These are phyloP conservation scores for Nesidiocoris tenuis DNA, from an alignment of 2,888 invertebrate species.

Conservation along the genomic window DNA sequence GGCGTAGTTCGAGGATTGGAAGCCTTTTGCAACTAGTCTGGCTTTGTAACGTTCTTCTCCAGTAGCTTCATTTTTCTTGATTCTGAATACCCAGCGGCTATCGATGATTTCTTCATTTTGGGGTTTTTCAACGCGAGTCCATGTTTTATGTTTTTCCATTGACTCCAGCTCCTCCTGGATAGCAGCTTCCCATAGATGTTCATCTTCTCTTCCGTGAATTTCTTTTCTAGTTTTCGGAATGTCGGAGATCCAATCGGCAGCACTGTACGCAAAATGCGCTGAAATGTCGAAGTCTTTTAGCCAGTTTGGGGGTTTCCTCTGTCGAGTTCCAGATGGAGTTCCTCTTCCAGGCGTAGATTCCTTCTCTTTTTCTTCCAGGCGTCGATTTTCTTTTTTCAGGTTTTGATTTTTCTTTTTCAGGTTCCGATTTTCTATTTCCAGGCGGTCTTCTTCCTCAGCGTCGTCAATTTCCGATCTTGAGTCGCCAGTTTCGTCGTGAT, in stretches of 20 bases:
- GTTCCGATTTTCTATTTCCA: too few relatives aligned
- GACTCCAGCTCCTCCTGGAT: constrained; percentile 27
- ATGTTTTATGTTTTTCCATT: constrained; percentile 23
- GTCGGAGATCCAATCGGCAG: constrained; percentile 2
- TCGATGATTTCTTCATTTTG: constrained; percentile 7
- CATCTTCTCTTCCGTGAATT: too few relatives aligned
- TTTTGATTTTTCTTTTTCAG: too few relatives aligned
- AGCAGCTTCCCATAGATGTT: too few relatives aligned
- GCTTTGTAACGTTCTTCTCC: constrained; percentile 28
- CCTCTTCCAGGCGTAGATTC: too few relatives aligned
- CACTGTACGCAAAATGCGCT: constrained; percentile 12
- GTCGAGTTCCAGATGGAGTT: too few relatives aligned
- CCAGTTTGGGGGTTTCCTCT: constrained; percentile 9
- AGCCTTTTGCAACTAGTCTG: constrained; percentile 33
- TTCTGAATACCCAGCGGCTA: constrained; percentile 29
- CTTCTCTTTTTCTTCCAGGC: too few relatives aligned
- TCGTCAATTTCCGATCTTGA: too few relatives aligned
- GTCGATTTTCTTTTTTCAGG: too few relatives aligned
- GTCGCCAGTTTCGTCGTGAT: too few relatives aligned
- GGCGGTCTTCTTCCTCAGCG: too few relatives aligned
- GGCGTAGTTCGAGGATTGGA: constrained; percentile 6
- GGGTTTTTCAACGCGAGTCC: constrained; percentile 16
- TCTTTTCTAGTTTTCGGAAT: too few relatives aligned
- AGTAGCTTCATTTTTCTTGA: constrained; percentile 16
- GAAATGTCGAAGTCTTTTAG: background rate